Evolutionary conservation across 2,113 vertebrate genomes (phyloP), one percentile per base, ranked within the genome.

Genomic region (Rana temporaria): DNA sequence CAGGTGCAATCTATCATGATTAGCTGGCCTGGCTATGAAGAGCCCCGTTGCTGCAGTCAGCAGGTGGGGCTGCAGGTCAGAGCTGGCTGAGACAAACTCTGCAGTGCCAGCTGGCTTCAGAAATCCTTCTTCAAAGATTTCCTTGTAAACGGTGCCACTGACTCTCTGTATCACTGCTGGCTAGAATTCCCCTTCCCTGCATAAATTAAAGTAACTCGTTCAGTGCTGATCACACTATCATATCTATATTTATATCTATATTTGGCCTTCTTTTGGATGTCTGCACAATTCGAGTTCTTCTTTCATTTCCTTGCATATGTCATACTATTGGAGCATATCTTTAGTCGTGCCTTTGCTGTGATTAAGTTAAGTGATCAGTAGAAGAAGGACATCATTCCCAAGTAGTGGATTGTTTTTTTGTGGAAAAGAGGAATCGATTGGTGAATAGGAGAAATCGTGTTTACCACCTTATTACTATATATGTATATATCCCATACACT

Each of bases 1-100:
- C 70, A 82, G 67, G 80, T 75, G 59, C 71, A 82, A 82, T 82
- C 80, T 83, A 83, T 75, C 81, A 83, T 75, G 81, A 83, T 83
- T 83, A 76, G 81, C 81, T 83, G 72, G 81, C 81, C 81, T 19
- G 6, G 63, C 81, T 76, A 59, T 52, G 53, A 70, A 76, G 81
- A 76, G 53, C 72, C 81, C 80, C 32, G 70, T 48, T 76, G 81
- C 32, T 56, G 52, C 20, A 76, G 72, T 52, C 70, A 20, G 81
- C 81, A 83, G 81, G 81, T 83, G 81, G 63, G 64, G 81, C 81
- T 83, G 52, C 68, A 76, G 72, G 72, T 76, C 81, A 53, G 81
- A 76, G 81, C 34, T 83, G 71, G 81, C 80, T 57, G 70, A 42
- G 70, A 75, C 20, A 67, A 56, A 38, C 69, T 22, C 42, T 67